Base-by-base conservation (phyloP, 2,888 invertebrate genomes). In the Yponomeuta cagnagella region DNA sequence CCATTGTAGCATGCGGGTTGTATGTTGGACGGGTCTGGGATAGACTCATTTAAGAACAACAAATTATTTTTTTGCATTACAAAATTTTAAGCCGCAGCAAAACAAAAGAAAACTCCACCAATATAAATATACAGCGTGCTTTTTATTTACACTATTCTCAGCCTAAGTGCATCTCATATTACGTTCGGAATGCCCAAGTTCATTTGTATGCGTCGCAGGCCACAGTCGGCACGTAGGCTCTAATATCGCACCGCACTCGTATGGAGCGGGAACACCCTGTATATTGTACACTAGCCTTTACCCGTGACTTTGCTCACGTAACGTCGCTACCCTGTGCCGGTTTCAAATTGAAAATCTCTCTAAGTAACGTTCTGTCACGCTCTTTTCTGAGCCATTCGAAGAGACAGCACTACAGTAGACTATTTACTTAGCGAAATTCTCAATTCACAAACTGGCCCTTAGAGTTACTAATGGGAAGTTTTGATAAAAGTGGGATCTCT, bases 181-280 rank as follows among this genome's bases (percentile, higher is more conserved):
- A 65, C 23, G 67, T 67, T 65, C 73, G 76, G 78, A 79, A 74
- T 76, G 77, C 81, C 78, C 77, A 79, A 76, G 74, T 81, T 84
- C 82, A 88, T 90, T 88, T 84, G 83, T 87, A 89, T 88, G 87
- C 82, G 79, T 80, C 82, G 81, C 79, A 77, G 78, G 79, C 77
- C 77, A 76, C 75, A 72, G 77, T 79, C 83, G 84, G 82, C 82
- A 76, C 80, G 77, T 77, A 79, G 79, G 81, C 84, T 84, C 80
- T 86, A 84, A 86, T 89, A 88, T 83, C 79, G 82, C 77, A 72
- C 75, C 73, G 73, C 78, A 76, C 77, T 79, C 82, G 79, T 82
- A 84, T 82, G 82, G 84, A 85, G 58, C 10, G 83, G 83, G 83
- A 82, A 79, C 75, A 75, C n/a, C 48, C 58, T 74, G 74, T 79